Conservation (phyloP, 2,797 vertebrate genomes). For the Falco berigora region DNA sequence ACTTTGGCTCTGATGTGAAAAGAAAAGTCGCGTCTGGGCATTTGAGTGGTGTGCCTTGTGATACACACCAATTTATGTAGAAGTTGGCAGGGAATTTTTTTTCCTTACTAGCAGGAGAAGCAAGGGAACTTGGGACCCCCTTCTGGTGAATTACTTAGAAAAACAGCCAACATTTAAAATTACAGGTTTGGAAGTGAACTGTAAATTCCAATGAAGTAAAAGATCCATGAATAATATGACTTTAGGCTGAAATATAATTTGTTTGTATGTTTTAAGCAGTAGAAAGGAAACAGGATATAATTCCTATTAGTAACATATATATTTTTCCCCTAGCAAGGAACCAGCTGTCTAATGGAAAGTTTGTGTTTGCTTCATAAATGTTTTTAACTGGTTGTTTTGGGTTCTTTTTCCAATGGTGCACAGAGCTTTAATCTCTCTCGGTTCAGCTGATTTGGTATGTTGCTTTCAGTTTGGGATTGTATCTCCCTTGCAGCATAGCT, state of each 20-base stretch:
- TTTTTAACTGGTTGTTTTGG: conserved; percentile 22
- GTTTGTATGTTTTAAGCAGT: conserved; percentile 51
- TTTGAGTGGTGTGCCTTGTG: not conserved
- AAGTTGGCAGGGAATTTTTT: not conserved
- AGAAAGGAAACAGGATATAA: conserved; percentile 41
- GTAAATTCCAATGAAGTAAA: conserved; percentile 40
- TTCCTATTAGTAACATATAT: conserved; percentile 15
- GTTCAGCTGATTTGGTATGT: not conserved
- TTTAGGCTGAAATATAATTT: conserved; percentile 48
- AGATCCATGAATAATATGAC: conserved; percentile 39
- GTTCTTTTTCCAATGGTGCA: not conserved
- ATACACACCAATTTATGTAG: not conserved
- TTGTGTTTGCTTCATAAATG: conserved; percentile 32
- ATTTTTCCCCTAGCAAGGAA: conserved; percentile 33
- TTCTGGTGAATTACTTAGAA: conserved; percentile 52
- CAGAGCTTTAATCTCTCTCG: not conserved
- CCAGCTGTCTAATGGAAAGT: conserved; percentile 28
- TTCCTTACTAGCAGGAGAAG: not conserved
- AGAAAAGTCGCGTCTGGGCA: not conserved
- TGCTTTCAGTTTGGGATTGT: not conserved
- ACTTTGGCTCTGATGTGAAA: not conserved
- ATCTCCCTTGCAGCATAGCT: not conserved
- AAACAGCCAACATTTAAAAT: conserved; percentile 46
- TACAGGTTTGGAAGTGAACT: conserved; percentile 47
- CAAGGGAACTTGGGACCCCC: not conserved